Evolutionary conservation across 1,140 invertebrate species (phyloP).

Genomic region (Anastrepha obliqua): DNA sequence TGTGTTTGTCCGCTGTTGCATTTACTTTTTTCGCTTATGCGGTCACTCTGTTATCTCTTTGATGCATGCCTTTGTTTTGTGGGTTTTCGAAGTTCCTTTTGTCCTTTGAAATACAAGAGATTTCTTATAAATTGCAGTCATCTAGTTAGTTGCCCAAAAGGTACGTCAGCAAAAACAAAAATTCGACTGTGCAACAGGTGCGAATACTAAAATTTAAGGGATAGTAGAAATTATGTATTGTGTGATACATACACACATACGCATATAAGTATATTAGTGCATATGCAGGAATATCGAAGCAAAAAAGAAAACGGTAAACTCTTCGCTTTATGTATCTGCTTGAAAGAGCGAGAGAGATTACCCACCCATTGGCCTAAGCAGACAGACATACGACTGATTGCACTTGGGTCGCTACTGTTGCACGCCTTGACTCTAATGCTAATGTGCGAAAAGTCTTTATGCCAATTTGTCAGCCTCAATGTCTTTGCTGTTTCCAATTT

Average conservation of each 20-base stretch:
- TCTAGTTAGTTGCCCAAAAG: background rate
- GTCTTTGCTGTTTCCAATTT: background rate
- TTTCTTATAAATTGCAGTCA: background rate
- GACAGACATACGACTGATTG: background rate
- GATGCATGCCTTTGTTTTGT: background rate
- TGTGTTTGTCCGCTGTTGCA: background rate
- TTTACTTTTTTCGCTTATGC: conserved; percentile 3
- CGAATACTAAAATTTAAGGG: background rate
- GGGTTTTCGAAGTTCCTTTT: background rate
- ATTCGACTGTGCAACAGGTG: conserved; percentile 26
- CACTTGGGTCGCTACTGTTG: too few species aligned
- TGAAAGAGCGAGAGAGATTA: background rate
- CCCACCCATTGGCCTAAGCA: background rate
- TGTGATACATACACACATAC: too few species aligned
- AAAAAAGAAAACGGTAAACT: background rate
- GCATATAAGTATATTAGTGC: too few species aligned
- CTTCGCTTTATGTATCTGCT: background rate
- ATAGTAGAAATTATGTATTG: background rate
- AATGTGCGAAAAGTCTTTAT: conserved; percentile 71
- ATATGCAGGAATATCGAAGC: background rate
- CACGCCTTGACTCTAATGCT: conserved; percentile 55
- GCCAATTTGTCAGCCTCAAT: conserved; percentile 24
- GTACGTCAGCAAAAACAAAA: background rate
- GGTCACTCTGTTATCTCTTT: conserved; percentile 37
- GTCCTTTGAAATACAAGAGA: background rate